These are phyloP conservation scores for Pavo muticus DNA, from an alignment of 2,113 vertebrate genomes.

Conservation along the genomic window DNA sequence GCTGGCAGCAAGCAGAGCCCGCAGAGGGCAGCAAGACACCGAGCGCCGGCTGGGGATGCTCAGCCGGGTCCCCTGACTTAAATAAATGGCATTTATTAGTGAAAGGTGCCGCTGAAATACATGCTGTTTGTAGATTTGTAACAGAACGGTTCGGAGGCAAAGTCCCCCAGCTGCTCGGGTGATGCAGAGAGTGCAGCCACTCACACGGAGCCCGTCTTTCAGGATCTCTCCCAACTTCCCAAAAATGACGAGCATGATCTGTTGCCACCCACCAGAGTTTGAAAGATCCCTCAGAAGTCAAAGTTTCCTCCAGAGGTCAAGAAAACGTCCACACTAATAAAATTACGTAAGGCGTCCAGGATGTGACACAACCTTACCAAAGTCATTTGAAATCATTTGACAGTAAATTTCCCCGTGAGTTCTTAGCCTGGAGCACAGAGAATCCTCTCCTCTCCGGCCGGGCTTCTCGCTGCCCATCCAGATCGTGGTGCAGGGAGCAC, in stretches of 20 bases:
- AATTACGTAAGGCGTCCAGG: constrained; percentile 74
- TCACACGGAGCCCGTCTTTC: neutral
- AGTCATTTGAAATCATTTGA: constrained; percentile 84
- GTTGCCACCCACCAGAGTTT: constrained; percentile 56
- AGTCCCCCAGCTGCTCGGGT: neutral
- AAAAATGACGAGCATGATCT: neutral
- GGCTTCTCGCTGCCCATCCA: constrained; percentile 67
- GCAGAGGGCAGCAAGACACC: constrained; percentile 79
- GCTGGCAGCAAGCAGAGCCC: constrained; percentile 55
- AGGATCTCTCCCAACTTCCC: neutral
- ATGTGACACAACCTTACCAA: constrained; percentile 80
- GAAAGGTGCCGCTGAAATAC: neutral
- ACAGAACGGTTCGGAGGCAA: neutral
- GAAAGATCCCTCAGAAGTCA: constrained; percentile 12
- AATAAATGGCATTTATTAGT: constrained; percentile 27
- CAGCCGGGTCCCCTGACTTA: neutral
- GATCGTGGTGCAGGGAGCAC: constrained; percentile 41
- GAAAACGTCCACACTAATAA: constrained; percentile 80
- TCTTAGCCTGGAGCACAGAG: constrained; percentile 72
- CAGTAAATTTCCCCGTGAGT: constrained; percentile 80
- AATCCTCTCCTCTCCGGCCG: constrained; percentile 58
- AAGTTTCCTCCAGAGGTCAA: constrained; percentile 75
- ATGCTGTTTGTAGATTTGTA: neutral
- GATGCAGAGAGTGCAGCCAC: neutral
- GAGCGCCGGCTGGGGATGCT: neutral